Percentiles rank a stretch among this genome's conserved stretches.
Conservation (phyloP, 2,113 vertebrate species). For the Thinocorus orbignyianus region DNA sequence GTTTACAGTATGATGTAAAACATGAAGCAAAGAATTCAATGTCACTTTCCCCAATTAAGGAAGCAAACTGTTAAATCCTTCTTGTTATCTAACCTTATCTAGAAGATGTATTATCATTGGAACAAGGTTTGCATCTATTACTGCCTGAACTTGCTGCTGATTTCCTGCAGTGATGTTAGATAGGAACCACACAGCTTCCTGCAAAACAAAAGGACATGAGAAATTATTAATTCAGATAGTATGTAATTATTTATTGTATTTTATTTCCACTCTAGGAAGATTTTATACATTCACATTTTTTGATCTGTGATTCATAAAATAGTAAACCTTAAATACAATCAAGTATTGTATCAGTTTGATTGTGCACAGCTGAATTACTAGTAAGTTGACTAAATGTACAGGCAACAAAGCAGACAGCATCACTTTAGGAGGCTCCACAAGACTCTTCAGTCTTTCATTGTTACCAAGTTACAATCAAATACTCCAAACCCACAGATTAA, state of each 20-base stretch:
- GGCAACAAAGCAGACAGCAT: background rate
- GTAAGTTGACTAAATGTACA: background rate
- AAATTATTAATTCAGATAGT: background rate
- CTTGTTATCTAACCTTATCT: constrained; percentile 86
- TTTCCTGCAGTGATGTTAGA: constrained; percentile 99
- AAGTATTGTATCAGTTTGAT: accelerated
- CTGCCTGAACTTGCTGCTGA: constrained; percentile 98
- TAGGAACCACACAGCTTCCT: constrained; percentile 99
- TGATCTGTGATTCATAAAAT: background rate
- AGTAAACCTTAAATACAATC: background rate
- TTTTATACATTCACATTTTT: background rate
- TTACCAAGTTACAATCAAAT: background rate
- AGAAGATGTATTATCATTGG: constrained; percentile 99
- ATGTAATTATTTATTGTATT: too few relatives aligned
- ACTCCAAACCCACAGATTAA: background rate
- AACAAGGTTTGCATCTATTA: constrained; percentile 97
- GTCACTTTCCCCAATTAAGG: background rate
- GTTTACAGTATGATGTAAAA: background rate
- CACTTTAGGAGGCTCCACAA: background rate
- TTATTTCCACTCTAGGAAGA: background rate
- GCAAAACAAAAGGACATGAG: constrained; percentile 45
- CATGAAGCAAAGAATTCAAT: background rate
- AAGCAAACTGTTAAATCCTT: background rate
- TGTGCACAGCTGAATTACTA: background rate
- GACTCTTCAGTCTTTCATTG: background rate